Conservation (phyloP, 2,888 invertebrate species). For the Synergus laeviventris region DNA sequence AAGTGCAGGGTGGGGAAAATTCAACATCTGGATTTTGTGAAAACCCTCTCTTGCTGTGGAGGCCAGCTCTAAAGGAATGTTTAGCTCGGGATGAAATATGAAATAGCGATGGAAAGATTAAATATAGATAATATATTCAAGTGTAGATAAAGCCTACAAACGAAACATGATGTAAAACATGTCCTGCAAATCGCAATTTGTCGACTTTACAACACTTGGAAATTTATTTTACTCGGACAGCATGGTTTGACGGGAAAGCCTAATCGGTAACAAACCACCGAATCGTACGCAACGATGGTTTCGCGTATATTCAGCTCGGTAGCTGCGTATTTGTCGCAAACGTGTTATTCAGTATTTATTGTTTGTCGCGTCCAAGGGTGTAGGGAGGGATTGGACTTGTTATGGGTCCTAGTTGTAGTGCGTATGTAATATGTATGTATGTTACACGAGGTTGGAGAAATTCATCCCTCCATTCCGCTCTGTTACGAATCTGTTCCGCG, state of each 20-base stretch:
- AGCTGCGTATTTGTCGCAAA: slow-evolving; percentile 23
- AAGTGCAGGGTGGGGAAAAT: too few species aligned
- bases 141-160: not conserved
- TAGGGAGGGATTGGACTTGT: slow-evolving; percentile 60
- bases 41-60: too few species aligned
- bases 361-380: slow-evolving; percentile 52
- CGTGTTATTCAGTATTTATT: slow-evolving; percentile 59
- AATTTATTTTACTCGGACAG: not conserved
- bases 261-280: slow-evolving; percentile 27
- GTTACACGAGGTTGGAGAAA: slow-evolving; percentile 46
- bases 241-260: slow-evolving; percentile 4
- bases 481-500: slow-evolving; percentile 64
- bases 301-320: slow-evolving; percentile 12
- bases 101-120: not conserved
- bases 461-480: slow-evolving; percentile 55
- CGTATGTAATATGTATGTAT: slow-evolving; percentile 37
- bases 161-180: not conserved
- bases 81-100: not conserved
- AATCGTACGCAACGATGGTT: slow-evolving; percentile 24
- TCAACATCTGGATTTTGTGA: too few species aligned
- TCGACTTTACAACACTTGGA: not conserved
- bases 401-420: slow-evolving; percentile 53
- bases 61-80: too few species aligned
- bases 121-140: not conserved
- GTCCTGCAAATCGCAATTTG: not conserved